Percentiles rank a stretch among this genome's conserved stretches.
Evolutionary conservation across 2,888 invertebrate genomes (phyloP).

Genomic region (Tipula unca): DNA sequence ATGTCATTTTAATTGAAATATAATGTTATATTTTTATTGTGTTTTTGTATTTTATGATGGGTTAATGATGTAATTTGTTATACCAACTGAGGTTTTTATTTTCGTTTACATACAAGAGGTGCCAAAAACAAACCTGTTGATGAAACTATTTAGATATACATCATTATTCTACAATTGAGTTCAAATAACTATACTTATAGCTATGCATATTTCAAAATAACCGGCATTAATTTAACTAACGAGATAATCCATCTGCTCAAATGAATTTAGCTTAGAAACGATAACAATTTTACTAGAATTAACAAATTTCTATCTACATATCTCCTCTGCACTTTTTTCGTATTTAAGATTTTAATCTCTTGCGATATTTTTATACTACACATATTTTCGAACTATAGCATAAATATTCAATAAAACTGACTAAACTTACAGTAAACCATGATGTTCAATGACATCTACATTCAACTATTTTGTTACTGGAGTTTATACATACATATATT

Average conservation of each 20-base stretch:
- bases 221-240: too few relatives aligned
- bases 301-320: too few relatives aligned
- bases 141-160: not conserved
- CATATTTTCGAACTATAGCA: not conserved
- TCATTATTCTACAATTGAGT: too few relatives aligned
- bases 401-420: not conserved
- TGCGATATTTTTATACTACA: not conserved
- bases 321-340: too few relatives aligned
- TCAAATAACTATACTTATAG: too few relatives aligned
- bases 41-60: not conserved
- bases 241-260: too few relatives aligned
- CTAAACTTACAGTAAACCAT: not conserved
- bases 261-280: too few relatives aligned
- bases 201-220: too few relatives aligned
- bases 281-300: too few relatives aligned
- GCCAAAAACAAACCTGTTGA: not conserved
- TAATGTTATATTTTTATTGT: not conserved
- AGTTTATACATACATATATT: not conserved
- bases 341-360: too few relatives aligned
- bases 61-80: not conserved
- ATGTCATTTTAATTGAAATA: not conserved
- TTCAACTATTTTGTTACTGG: not conserved
- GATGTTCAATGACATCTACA: not conserved
- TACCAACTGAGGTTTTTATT: too few relatives aligned
- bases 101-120: not conserved